Percentiles rank a stretch among this genome's conserved stretches.
phyloP scores from a whole-genome alignment of 2,888 invertebrate species.

The Drosophila histrio region DNA sequence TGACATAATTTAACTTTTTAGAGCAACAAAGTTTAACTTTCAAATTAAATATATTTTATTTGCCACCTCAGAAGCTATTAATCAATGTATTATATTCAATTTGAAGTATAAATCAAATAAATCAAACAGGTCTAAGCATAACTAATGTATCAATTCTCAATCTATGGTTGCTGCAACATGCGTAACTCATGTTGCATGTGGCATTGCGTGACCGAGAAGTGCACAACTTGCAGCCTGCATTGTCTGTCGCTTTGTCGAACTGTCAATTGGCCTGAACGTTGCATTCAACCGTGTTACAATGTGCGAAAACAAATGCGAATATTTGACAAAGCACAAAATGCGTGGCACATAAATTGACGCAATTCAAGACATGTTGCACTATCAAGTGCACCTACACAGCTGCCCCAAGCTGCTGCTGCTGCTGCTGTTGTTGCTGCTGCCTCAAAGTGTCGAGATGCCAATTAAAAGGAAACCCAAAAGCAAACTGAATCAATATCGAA shows the following conservation, averaged over 20 bases:
- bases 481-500: constrained; percentile 1
- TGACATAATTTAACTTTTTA: too few species aligned
- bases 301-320: constrained; percentile 65
- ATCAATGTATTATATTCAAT: constrained; percentile 11
- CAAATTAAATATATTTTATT: constrained; percentile 7
- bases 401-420: background rate
- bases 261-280: constrained; percentile 34
- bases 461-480: constrained; percentile 56
- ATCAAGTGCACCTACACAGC: constrained; percentile 53
- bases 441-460: constrained; percentile 65
- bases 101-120: constrained; percentile 6
- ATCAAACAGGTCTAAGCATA: constrained; percentile 17
- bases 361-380: constrained; percentile 23
- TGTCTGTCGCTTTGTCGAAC: constrained; percentile 24
- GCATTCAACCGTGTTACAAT: constrained; percentile 48
- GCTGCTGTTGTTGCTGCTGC: background rate
- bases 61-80: constrained; percentile 15
- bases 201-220: constrained; percentile 53
- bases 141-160: constrained; percentile 17
- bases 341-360: constrained; percentile 52
- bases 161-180: constrained; percentile 42
- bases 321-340: constrained; percentile 54
- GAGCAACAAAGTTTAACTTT: constrained; percentile 1
- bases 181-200: constrained; percentile 68
- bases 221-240: constrained; percentile 12